phyloP scores from a whole-genome alignment of 2,113 vertebrate species.

The Carassius auratus region DNA sequence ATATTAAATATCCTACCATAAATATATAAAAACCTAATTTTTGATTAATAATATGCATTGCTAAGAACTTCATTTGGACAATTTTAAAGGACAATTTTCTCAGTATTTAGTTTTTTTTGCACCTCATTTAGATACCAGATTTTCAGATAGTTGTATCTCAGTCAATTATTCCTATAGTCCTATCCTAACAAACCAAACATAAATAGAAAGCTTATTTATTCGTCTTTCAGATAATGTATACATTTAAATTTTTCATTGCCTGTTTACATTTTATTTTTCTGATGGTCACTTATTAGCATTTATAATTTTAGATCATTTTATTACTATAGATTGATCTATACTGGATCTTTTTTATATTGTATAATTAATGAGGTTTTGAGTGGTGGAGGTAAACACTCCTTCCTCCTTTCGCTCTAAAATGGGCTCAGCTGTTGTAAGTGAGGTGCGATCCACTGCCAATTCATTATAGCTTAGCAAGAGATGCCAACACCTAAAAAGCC shows the following conservation, averaged over 20 bases:
- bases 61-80: no score
- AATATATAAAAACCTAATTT: no score
- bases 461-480: constrained; percentile 32
- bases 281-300: not conserved
- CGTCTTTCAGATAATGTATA: no score
- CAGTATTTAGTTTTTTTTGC: no score
- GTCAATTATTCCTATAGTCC: no score
- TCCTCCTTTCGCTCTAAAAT: constrained; percentile 32
- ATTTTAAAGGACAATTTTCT: no score
- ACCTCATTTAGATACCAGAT: no score
- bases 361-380: not conserved
- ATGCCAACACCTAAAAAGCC: constrained; percentile 38
- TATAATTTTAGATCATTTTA: not conserved
- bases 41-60: no score
- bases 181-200: no score
- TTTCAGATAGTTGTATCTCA: no score
- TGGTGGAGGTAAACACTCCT: not conserved
- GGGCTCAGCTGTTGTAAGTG: constrained; percentile 45
- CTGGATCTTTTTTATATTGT: not conserved
- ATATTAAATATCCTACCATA: no score
- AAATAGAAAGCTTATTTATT: no score
- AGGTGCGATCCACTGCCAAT: constrained; percentile 43
- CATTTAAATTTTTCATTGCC: not conserved
- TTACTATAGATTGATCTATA: not conserved
- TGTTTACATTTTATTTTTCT: not conserved